These are phyloP conservation scores for Malurus leucopterus DNA, from an alignment of 2,797 vertebrate genomes.

Conservation along the genomic window DNA sequence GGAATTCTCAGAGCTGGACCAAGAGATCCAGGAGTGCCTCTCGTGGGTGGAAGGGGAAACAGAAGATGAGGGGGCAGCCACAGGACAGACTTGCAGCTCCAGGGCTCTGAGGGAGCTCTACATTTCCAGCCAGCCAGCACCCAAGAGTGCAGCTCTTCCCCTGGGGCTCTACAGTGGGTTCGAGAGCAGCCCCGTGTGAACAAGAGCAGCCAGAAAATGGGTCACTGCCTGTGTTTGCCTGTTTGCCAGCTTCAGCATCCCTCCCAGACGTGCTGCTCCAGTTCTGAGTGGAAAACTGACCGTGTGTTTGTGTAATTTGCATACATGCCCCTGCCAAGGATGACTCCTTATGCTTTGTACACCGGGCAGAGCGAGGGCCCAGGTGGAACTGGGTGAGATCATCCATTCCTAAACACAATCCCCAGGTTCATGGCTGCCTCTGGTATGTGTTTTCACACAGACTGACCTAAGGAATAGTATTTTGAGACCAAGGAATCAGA, in stretches of 20 bases:
- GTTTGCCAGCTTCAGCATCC: conserved; percentile 11
- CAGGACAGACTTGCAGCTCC: background rate
- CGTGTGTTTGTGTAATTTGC: background rate
- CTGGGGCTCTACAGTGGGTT: background rate
- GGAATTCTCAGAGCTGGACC: conserved; percentile 61
- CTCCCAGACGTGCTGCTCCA: background rate
- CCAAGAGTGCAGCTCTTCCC: background rate
- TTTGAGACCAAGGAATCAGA: background rate
- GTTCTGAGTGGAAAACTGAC: background rate
- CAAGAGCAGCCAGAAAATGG: background rate
- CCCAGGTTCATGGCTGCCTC: background rate
- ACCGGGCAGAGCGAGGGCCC: background rate
- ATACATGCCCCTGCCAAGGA: background rate
- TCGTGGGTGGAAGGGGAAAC: background rate
- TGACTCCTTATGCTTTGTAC: background rate
- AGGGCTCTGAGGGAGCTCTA: background rate
- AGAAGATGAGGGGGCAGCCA: background rate
- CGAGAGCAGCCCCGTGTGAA: background rate
- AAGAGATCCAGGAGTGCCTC: conserved; percentile 57
- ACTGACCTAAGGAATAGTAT: background rate
- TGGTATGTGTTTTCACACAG: background rate
- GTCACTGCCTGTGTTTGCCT: background rate
- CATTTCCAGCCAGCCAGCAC: background rate
- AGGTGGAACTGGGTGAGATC: background rate
- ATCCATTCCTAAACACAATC: background rate